Evolutionary conservation across 2,888 invertebrate genomes (phyloP).

Genomic region (Troglohyphantes excavatus): DNA sequence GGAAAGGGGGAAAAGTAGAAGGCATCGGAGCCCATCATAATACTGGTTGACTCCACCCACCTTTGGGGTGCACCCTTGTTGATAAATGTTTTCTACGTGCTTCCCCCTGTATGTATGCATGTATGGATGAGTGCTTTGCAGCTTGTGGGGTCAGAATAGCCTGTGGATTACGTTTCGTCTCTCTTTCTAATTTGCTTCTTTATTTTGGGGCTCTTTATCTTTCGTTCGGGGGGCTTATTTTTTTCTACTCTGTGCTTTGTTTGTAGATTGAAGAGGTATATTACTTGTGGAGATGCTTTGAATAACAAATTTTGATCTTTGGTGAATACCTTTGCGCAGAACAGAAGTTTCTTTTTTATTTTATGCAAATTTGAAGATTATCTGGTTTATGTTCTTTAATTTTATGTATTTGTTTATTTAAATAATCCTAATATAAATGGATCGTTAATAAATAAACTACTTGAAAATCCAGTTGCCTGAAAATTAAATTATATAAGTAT

Average conservation of each 20-base stretch:
- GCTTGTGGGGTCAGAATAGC: conserved; percentile 64
- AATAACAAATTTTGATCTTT: too few relatives aligned
- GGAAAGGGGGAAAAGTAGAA: conserved; percentile 18
- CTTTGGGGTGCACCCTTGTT: conserved; percentile 46
- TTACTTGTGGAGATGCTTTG: too few relatives aligned
- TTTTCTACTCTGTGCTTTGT: not conserved
- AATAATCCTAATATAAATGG: too few relatives aligned
- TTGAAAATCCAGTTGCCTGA: too few relatives aligned
- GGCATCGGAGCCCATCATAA: conserved; percentile 65
- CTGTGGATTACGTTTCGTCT: conserved; percentile 56
- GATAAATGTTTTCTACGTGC: conserved; percentile 71
- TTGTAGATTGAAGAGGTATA: too few relatives aligned
- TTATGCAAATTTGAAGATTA: too few relatives aligned
- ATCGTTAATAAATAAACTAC: too few relatives aligned
- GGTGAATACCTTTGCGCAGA: too few relatives aligned
- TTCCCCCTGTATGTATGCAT: conserved; percentile 27
- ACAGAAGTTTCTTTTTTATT: too few relatives aligned
- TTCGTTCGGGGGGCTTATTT: conserved; percentile 12
- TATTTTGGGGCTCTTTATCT: not conserved
- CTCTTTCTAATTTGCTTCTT: conserved; percentile 25
- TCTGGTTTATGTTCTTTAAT: too few relatives aligned
- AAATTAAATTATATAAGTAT: too few relatives aligned
- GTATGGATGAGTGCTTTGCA: conserved; percentile 47
- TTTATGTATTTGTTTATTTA: too few relatives aligned
- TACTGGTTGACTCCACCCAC: conserved; percentile 61